Percentiles rank a stretch among this genome's conserved stretches.
These are phyloP conservation scores for Drosophila robusta DNA, from an alignment of 2,888 invertebrate genomes.

Conservation along the genomic window DNA sequence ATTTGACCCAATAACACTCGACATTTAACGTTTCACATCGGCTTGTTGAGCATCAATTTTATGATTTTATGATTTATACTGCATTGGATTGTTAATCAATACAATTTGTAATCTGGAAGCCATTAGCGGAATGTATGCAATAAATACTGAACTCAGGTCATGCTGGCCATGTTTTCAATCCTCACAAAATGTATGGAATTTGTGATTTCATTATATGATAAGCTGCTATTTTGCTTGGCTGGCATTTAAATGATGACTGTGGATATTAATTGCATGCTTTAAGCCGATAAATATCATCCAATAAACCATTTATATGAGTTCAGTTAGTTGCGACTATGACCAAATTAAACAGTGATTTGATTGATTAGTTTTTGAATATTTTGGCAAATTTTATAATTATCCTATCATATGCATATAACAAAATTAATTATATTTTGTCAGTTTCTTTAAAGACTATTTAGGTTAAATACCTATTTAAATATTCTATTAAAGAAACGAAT, in stretches of 20 bases:
- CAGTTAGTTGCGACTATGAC: not conserved
- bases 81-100: constrained; percentile 1
- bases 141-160: not conserved
- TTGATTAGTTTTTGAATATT: too few relatives aligned
- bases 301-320: too few relatives aligned
- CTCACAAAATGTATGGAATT: not conserved
- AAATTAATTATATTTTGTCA: too few relatives aligned
- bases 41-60: not conserved
- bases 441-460: not conserved
- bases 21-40: not conserved
- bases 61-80: constrained; percentile 1
- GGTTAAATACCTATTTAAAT: too few relatives aligned
- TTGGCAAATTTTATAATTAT: too few relatives aligned
- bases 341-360: too few relatives aligned
- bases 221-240: not conserved
- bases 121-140: not conserved
- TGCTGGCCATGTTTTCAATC: not conserved
- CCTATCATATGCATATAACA: too few relatives aligned
- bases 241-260: not conserved
- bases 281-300: not conserved
- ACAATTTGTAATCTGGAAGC: not conserved
- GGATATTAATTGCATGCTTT: not conserved
- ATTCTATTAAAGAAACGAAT: too few relatives aligned
- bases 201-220: constrained; percentile 1
- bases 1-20: not conserved